Base-by-base conservation (phyloP, 2,113 vertebrate genomes). In the Nycticorax nycticorax region DNA sequence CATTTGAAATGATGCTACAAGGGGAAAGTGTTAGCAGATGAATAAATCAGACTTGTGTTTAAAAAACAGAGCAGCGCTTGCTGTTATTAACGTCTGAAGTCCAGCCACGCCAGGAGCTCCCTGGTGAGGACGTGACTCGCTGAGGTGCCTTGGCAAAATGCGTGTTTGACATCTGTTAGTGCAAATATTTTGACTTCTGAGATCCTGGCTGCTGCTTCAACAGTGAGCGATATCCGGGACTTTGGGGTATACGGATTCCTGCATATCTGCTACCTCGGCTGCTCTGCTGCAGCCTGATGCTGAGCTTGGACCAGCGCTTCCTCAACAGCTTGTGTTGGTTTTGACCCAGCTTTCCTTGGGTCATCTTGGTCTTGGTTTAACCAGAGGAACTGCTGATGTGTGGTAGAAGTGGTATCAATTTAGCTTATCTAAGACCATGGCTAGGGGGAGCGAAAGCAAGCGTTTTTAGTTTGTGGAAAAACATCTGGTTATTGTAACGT, bases 191-290 rank as follows among this genome's bases (percentile, higher is more conserved):
- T 78, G 60, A 27, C 14, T 88, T 78, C 43, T 14, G 78, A 50
- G 63, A 92, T 78, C 50, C 26, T 28, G 50, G n/a, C 63, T 53
- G 66, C 45, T 62, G 53, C 20, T 76, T 74, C 47, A 11, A 8
- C 23, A 39, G 2, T 0, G 1, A 39, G 27, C 0, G 1, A 1
- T 41, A 55, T 9, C 63, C 1, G 6, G 56, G 37, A 13, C 22
- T 24, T 30, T 50, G 73, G 73, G 32, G 8, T 28, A 1, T 12
- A 4, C 3, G 15, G 37, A 24, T 74, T 71, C 30, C 76, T 71
- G 41, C 1, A 0, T 67, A 3, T 59, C 52, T 80, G 72, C 68
- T 83, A 2, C 71, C 50, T 59, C 14, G 11, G 52, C 62, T 60
- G 67, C 57, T 76, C 24, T 72, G 66, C 83, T 64, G 68, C 88